Percentiles rank a stretch among this genome's conserved stretches.
Evolutionary conservation across 2,113 vertebrate genomes (phyloP).

Genomic region (Tiliqua scincoides): DNA sequence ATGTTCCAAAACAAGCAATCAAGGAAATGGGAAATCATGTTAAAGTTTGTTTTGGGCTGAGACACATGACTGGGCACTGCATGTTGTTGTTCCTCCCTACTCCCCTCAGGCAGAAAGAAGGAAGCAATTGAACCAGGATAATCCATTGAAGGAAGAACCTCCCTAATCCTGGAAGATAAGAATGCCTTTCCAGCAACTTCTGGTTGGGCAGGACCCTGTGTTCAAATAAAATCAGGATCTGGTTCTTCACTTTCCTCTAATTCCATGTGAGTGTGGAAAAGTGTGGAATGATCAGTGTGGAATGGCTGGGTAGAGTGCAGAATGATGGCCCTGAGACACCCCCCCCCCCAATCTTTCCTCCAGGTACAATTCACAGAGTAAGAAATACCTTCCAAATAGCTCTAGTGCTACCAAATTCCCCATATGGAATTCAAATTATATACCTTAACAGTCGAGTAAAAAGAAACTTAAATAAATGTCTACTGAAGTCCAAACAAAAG

Average conservation of each 20-base stretch:
- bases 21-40: too few relatives aligned
- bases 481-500: background rate
- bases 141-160: background rate
- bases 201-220: background rate
- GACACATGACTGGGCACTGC: background rate
- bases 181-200: background rate
- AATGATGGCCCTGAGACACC: background rate
- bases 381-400: background rate
- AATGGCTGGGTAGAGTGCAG: too few relatives aligned
- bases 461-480: constrained; percentile 5
- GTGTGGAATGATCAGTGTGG: background rate
- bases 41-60: too few relatives aligned
- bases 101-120: background rate
- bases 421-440: background rate
- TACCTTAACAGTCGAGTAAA: background rate
- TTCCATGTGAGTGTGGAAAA: background rate
- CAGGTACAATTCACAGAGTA: background rate
- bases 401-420: background rate
- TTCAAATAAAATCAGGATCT: background rate
- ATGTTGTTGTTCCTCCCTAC: background rate
- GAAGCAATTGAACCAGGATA: background rate
- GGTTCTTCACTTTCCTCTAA: background rate
- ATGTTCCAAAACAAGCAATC: too few relatives aligned
- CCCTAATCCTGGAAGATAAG: background rate
- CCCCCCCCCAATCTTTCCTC: background rate